Evolutionary conservation across 2,113 vertebrate genomes (phyloP).

Genomic region (Heterochromis multidens): DNA sequence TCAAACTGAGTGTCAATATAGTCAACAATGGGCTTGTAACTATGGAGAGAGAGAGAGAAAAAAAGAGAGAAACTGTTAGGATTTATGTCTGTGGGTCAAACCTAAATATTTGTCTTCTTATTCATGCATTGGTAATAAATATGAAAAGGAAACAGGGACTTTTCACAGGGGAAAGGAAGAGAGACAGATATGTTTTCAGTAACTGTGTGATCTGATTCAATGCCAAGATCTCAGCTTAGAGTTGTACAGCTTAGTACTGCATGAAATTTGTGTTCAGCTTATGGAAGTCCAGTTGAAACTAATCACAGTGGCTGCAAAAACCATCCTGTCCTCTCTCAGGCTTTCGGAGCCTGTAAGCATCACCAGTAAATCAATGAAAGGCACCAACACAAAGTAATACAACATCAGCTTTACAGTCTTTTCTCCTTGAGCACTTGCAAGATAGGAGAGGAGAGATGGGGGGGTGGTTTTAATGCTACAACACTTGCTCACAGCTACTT

Average conservation of each 20-base stretch:
- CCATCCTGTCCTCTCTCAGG: not conserved
- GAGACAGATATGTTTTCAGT: conserved; percentile 22
- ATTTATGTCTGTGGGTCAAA: not conserved
- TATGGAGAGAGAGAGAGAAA: conserved; percentile 65
- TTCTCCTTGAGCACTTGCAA: not conserved
- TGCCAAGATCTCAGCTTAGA: conserved; percentile 45
- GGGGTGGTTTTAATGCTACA: not conserved
- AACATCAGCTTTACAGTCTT: not conserved
- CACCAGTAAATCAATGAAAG: not conserved
- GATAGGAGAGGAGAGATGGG: not conserved
- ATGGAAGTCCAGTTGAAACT: conserved; percentile 5
- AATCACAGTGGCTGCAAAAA: not conserved
- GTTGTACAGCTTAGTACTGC: conserved; percentile 5
- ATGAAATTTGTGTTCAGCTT: conserved; percentile 12
- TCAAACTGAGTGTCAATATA: conserved; percentile 99
- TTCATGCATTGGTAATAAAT: conserved; percentile 6
- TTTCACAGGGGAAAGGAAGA: conserved; percentile 3
- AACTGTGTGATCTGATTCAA: conserved; percentile 11
- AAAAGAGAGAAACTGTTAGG: not conserved
- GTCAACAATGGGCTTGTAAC: conserved; percentile 98
- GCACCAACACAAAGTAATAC: not conserved
- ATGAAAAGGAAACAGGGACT: not conserved
- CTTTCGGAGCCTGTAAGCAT: not conserved
- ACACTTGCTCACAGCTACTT: not conserved
- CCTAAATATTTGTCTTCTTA: conserved; percentile 9